These are phyloP conservation scores for Onychomys arenicola DNA, from an alignment of 2,797 vertebrate species.

Conservation along the genomic window DNA sequence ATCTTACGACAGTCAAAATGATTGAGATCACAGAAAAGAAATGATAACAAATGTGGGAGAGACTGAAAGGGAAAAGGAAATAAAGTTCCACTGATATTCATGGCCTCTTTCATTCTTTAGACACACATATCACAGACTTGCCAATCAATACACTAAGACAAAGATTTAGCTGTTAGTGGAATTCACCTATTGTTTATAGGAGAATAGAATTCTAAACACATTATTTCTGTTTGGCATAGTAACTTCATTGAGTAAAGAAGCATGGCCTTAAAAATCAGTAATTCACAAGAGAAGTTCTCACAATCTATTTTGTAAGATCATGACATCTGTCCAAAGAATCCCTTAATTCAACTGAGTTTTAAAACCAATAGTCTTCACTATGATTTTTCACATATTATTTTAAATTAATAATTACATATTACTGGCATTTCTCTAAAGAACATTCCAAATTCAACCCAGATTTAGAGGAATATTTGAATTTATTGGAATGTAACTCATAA, in stretches of 20 bases:
- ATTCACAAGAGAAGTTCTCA: neutral
- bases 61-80: neutral
- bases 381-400: neutral
- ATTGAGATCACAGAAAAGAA: too few species aligned
- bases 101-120: neutral
- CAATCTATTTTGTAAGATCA: neutral
- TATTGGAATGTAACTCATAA: neutral
- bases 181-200: neutral
- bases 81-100: neutral
- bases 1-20: neutral
- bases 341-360: neutral
- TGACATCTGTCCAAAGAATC: neutral
- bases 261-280: too few species aligned
- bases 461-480: neutral
- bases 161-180: neutral
- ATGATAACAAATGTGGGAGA: neutral
- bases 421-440: neutral
- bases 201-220: neutral
- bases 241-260: neutral
- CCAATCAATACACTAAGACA: too few species aligned
- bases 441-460: neutral
- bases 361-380: neutral
- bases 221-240: neutral
- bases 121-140: neutral
- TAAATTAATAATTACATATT: slow-evolving; percentile 10